A percentile compares a stretch with the other conserved stretches of the same genome.
phyloP scores from a whole-genome alignment of 2,888 invertebrate species.

The Hirtodrosophila duncani region DNA sequence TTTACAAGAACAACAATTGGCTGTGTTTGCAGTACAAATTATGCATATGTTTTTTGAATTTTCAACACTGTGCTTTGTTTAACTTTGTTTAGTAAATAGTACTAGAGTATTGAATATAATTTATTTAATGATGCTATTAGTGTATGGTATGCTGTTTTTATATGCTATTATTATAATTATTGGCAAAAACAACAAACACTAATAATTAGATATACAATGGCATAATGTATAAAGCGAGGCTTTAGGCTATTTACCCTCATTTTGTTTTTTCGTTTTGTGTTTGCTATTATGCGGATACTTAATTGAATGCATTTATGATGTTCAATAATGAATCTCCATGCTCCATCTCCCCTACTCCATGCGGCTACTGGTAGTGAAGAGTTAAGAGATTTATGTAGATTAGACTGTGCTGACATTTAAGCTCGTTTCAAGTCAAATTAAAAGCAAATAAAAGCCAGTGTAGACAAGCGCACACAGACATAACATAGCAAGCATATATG shows the following conservation, averaged over 20 bases:
- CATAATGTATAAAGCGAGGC: slow-evolving; percentile 40
- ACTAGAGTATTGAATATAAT: slow-evolving; percentile 34
- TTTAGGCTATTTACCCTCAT: slow-evolving; percentile 36
- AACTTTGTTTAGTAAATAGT: too few species aligned
- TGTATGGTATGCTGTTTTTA: slow-evolving; percentile 8
- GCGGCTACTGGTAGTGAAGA: too few species aligned
- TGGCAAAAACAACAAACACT: slow-evolving; percentile 12
- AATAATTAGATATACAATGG: slow-evolving; percentile 13
- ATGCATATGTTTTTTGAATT: slow-evolving; percentile 21
- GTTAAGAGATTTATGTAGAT: slow-evolving; percentile 47
- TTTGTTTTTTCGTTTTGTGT: slow-evolving; percentile 37
- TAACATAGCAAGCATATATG: too few species aligned
- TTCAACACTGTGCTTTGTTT: slow-evolving; percentile 8
- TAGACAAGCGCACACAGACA: slow-evolving; percentile 28
- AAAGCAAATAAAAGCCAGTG: slow-evolving; percentile 62
- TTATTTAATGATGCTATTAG: slow-evolving; percentile 59
- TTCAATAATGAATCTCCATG: slow-evolving; percentile 3
- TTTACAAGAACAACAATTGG: slow-evolving; percentile 13
- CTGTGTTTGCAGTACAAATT: slow-evolving; percentile 30
- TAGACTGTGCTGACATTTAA: slow-evolving; percentile 53
- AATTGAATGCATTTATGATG: slow-evolving; percentile 62
- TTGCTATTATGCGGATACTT: slow-evolving; percentile 55
- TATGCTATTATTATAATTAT: slow-evolving; percentile 5
- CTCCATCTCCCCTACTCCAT: too few species aligned
- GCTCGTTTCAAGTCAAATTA: slow-evolving; percentile 59